Evolutionary conservation across 2,797 vertebrate species (phyloP).

Genomic region (Epinephelus malabaricus): DNA sequence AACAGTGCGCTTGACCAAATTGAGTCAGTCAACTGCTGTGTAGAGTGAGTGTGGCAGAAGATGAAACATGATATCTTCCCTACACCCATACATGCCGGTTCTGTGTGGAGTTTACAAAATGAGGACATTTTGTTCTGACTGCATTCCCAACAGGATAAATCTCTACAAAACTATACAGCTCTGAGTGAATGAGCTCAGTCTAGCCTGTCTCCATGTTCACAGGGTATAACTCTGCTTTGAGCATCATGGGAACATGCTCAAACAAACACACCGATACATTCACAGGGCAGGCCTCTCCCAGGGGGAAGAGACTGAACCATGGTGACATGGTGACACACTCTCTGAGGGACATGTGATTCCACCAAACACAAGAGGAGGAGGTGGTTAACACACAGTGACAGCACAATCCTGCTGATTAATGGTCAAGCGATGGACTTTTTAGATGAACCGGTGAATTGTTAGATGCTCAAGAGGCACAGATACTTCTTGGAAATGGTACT

Average conservation of each 20-base stretch:
- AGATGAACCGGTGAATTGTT: constrained; percentile 26
- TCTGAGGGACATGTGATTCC: constrained; percentile 22
- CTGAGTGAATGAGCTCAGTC: neutral
- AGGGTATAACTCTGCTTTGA: neutral
- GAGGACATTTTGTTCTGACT: neutral
- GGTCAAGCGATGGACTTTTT: constrained; percentile 14
- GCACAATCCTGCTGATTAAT: neutral
- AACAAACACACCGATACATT: constrained; percentile 20
- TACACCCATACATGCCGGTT: constrained; percentile 14
- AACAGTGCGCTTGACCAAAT: neutral
- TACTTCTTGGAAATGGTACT: constrained; percentile 25
- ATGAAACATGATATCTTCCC: constrained; percentile 36
- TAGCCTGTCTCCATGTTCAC: neutral
- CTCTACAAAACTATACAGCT: neutral
- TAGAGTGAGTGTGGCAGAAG: constrained; percentile 13
- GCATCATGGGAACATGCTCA: constrained; percentile 27
- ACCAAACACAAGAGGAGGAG: constrained; percentile 12
- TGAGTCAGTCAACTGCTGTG: constrained; percentile 20
- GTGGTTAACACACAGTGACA: constrained; percentile 3
- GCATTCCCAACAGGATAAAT: neutral
- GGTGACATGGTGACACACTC: constrained; percentile 55
- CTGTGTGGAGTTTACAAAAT: neutral
- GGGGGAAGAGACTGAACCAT: constrained; percentile 39
- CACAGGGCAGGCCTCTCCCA: constrained; percentile 4
- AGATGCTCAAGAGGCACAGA: neutral